A percentile compares a stretch with the other conserved stretches of the same genome.
These are phyloP conservation scores for Crypturellus undulatus DNA, from an alignment of 2,113 vertebrate species.

Conservation along the genomic window DNA sequence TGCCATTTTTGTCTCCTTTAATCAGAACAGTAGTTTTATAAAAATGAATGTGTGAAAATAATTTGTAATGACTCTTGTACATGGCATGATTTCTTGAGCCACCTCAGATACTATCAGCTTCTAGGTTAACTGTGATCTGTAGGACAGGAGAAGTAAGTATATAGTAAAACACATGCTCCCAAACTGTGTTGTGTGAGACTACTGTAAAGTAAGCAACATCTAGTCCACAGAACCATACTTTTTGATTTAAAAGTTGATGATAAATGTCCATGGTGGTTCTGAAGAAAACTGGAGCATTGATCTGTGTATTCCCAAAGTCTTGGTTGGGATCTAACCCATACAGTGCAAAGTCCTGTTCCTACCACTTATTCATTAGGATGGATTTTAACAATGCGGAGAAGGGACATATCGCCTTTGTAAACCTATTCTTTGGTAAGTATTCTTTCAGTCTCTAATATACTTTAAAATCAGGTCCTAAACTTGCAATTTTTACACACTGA, in stretches of 20 bases:
- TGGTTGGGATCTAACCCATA: not conserved
- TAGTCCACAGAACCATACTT: not conserved
- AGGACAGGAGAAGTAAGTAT: not conserved
- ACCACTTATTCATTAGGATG: not conserved
- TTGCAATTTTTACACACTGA: not conserved
- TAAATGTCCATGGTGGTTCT: not conserved
- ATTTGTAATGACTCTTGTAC: not conserved
- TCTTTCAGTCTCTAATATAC: not conserved
- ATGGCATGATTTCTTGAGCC: not conserved
- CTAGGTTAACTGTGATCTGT: not conserved
- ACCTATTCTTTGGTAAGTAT: not conserved
- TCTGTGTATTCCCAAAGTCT: not conserved
- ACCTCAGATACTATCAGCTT: not conserved
- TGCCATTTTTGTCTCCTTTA: not conserved
- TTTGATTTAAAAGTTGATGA: not conserved
- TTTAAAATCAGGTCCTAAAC: not conserved
- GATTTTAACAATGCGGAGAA: not conserved
- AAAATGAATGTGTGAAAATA: not conserved
- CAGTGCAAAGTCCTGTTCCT: not conserved
- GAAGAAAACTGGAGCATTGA: not conserved
- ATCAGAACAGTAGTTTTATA: not conserved
- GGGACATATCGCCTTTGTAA: not conserved
- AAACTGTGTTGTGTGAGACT: fast-evolving
- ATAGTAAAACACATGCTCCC: not conserved
- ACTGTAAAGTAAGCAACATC: not conserved